These are phyloP conservation scores for Littorina saxatilis DNA, from an alignment of 1,140 invertebrate genomes.

Conservation along the genomic window DNA sequence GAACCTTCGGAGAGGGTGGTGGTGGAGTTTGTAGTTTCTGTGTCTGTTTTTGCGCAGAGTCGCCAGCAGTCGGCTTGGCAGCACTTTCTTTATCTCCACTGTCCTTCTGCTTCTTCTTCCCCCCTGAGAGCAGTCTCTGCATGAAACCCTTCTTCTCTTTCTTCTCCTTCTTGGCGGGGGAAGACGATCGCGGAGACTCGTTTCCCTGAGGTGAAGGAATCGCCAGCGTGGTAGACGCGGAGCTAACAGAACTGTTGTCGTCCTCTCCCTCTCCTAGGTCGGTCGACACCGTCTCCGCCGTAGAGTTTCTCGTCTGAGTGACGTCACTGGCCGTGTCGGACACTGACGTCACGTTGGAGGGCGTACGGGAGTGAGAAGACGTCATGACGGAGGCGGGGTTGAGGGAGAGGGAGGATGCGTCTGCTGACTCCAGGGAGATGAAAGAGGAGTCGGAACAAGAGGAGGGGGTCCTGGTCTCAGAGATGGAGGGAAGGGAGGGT, in stretches of 20 bases:
- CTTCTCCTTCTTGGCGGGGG: slow-evolving; percentile 13
- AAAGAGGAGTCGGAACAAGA: slow-evolving; percentile 58
- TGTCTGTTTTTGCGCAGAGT: background rate
- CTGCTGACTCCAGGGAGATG: slow-evolving; percentile 51
- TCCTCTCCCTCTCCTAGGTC: background rate
- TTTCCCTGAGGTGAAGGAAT: background rate
- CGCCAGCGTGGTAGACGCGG: background rate
- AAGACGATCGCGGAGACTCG: background rate
- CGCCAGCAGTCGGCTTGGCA: slow-evolving; percentile 33
- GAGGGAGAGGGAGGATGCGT: background rate
- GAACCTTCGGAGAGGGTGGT: background rate
- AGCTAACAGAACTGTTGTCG: slow-evolving; percentile 8
- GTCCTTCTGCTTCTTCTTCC: slow-evolving; percentile 56
- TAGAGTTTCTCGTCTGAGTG: background rate
- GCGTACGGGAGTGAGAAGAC: slow-evolving; percentile 14
- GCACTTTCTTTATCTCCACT: slow-evolving; percentile 35
- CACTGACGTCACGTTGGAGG: slow-evolving; percentile 33
- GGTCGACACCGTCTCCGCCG: slow-evolving; percentile 20
- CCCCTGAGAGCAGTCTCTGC: slow-evolving; percentile 67
- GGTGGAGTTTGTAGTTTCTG: background rate
- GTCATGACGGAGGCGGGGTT: slow-evolving; percentile 16
- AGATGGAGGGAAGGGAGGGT: slow-evolving; percentile 59
- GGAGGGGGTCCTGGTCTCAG: slow-evolving; percentile 61
- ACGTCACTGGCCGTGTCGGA: slow-evolving; percentile 20
- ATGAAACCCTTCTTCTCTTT: slow-evolving; percentile 64